A percentile compares a stretch with the other conserved stretches of the same genome.
Conservation (phyloP, 2,797 vertebrate genomes). For the Manis pentadactyla region DNA sequence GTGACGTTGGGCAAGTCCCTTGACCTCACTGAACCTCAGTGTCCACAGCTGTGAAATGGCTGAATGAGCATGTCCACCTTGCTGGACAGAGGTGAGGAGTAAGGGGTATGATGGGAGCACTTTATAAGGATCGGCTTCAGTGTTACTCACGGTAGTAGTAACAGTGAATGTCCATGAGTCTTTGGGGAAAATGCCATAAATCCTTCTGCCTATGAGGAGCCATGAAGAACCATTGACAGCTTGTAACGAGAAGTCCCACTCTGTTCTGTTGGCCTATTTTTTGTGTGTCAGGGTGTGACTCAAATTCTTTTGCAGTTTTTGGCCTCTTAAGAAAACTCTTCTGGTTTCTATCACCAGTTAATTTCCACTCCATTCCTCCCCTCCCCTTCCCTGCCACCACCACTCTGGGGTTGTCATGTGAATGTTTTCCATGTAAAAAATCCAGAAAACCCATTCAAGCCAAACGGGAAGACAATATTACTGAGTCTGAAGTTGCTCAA, state of each 20-base stretch:
- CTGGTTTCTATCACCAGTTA: conserved; percentile 74
- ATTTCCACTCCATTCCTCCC: background rate
- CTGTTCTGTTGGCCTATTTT: conserved; percentile 42
- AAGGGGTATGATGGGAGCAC: background rate
- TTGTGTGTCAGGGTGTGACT: conserved; percentile 56
- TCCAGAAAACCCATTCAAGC: conserved; percentile 36
- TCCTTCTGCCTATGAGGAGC: background rate
- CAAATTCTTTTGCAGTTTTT: conserved; percentile 63
- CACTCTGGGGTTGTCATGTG: background rate
- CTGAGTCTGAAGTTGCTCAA: background rate
- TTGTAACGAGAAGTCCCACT: background rate
- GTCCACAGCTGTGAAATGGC: background rate
- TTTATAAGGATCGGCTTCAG: background rate
- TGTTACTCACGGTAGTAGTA: background rate
- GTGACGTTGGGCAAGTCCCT: background rate
- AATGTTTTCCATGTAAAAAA: background rate
- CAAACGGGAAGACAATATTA: conserved; percentile 6
- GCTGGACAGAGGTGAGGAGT: background rate
- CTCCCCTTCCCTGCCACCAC: background rate
- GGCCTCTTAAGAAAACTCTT: conserved; percentile 69
- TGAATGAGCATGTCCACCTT: background rate
- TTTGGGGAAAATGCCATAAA: background rate
- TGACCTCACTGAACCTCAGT: background rate
- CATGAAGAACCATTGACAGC: background rate
- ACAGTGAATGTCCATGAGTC: background rate